Percentiles rank a stretch among this genome's conserved stretches.
Conservation (phyloP, 2,888 invertebrate species). For the Habrosyne pyritoides region DNA sequence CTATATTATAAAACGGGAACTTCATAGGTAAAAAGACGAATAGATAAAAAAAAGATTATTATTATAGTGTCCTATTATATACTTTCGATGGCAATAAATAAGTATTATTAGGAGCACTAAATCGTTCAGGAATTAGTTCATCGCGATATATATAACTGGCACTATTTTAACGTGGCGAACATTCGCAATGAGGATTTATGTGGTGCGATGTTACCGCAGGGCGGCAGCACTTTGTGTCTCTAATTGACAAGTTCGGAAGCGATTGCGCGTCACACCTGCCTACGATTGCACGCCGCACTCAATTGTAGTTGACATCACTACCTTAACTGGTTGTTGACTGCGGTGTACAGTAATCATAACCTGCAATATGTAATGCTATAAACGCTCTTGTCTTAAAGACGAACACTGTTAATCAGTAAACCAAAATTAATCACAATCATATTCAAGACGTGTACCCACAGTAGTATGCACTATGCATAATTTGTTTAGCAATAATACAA, state of each 20-base stretch:
- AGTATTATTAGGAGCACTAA: slow-evolving; percentile 26
- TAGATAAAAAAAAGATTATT: no score
- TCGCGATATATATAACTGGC: slow-evolving; percentile 39
- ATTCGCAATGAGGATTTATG: slow-evolving; percentile 58
- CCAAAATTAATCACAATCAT: no score
- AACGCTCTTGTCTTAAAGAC: no score
- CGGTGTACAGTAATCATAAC: background rate
- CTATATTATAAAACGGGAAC: no score
- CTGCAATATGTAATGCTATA: no score
- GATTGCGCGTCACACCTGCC: slow-evolving; percentile 49
- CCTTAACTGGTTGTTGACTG: slow-evolving; percentile 25
- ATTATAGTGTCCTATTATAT: no score
- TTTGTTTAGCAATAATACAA: no score
- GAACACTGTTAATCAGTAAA: no score
- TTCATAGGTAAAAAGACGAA: no score
- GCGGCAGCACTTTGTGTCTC: slow-evolving; percentile 63
- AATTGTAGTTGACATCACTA: slow-evolving; percentile 28
- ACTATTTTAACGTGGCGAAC: slow-evolving; percentile 44
- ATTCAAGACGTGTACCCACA: no score
- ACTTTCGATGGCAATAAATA: slow-evolving; percentile 21
- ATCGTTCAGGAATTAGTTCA: slow-evolving; percentile 35
- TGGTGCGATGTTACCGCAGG: slow-evolving; percentile 54
- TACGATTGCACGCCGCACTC: slow-evolving; percentile 45
- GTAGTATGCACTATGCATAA: no score
- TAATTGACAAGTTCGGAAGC: slow-evolving; percentile 73